Conservation (phyloP, 2,797 vertebrate genomes). For the Hydrocynus forskahlii region DNA sequence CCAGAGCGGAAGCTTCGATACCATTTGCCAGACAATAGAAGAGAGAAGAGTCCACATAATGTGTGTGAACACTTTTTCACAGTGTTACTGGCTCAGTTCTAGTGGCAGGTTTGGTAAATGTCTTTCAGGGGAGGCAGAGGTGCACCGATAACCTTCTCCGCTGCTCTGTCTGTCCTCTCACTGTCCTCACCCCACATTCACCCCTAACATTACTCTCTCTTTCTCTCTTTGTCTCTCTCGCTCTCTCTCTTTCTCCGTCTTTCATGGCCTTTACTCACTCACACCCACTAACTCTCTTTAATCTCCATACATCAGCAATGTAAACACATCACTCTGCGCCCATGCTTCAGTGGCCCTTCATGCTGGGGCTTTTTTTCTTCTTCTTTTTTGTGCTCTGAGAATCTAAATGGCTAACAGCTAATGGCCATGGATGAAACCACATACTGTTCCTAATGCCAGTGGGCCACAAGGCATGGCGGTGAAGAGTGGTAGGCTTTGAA, state of each 20-base stretch:
- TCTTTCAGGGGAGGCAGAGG: too few relatives aligned
- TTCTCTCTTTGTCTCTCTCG: slow-evolving; percentile 19
- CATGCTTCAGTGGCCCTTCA: slow-evolving; percentile 16
- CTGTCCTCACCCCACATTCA: neutral
- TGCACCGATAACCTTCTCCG: too few relatives aligned
- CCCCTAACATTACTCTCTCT: neutral
- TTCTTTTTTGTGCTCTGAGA: neutral
- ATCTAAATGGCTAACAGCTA: slow-evolving; percentile 42
- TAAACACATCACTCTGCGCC: slow-evolving; percentile 42
- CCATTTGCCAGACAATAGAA: too few relatives aligned
- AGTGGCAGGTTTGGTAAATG: too few relatives aligned
- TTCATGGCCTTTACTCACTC: slow-evolving; percentile 3
- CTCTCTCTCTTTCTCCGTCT: neutral
- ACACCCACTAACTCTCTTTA: neutral
- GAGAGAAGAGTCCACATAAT: too few relatives aligned
- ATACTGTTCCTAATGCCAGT: slow-evolving; percentile 49
- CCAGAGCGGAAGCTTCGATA: too few relatives aligned
- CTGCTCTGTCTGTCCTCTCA: neutral
- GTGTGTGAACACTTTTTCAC: too few relatives aligned
- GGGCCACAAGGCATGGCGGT: slow-evolving; percentile 27
- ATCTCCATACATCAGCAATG: slow-evolving; percentile 38
- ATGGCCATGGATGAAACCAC: slow-evolving; percentile 47
- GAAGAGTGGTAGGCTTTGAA: slow-evolving; percentile 37
- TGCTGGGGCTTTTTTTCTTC: slow-evolving; percentile 19
- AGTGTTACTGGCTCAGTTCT: too few relatives aligned